Base-by-base conservation (phyloP, 2,888 invertebrate species). In the Incurvaria masculella region DNA sequence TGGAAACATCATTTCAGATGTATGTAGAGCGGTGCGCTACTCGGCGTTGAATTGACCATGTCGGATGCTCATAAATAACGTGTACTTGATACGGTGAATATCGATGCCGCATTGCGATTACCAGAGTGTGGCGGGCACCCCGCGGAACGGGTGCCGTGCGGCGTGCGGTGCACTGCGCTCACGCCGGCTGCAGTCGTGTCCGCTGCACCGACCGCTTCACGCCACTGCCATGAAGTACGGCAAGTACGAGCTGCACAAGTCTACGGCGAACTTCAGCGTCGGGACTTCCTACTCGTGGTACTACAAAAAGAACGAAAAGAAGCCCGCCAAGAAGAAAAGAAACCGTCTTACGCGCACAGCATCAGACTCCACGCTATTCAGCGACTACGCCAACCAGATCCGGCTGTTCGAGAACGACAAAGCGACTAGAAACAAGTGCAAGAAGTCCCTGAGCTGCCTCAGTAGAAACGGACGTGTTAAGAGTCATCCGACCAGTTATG, bases 221-320 rank as follows among this genome's bases (percentile, higher is more conserved):
- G 58, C 52, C 56, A 55, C 56, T 60, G 57, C 61, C 62, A 79
- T 79, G 79, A 79, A 78, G 66, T 66, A 79, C 69, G 79, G 79
- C 62, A 79, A 79, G 69, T 79, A 79, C 64, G 67, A 75, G 65
- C 68, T 79, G 54, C 67, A 72, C 62, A 78, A 78, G 64, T 72
- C 69, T 55, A 72, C 75, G 55, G 67, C 72, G 54, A 72, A 75
- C 59, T 59, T 69, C 57, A 76, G 73, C 56, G 64, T 76, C 55
- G 76, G 75, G 48, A 79, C 79, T 42, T 78, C 79, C 40, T 76
- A 74, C 56, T 79, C 79, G 50, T 79, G 79, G 79, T 76, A 76
- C 61, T 79, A 79, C 62, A 70, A 61, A 59, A 74, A 74, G 62
- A 72, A 68, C 53, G 69, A 76, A 47, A 67, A 67, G 57, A 42